A percentile compares a stretch with the other conserved stretches of the same genome.
These are phyloP conservation scores for Brachypteracias leptosomus DNA, from an alignment of 2,113 vertebrate genomes.

Conservation along the genomic window DNA sequence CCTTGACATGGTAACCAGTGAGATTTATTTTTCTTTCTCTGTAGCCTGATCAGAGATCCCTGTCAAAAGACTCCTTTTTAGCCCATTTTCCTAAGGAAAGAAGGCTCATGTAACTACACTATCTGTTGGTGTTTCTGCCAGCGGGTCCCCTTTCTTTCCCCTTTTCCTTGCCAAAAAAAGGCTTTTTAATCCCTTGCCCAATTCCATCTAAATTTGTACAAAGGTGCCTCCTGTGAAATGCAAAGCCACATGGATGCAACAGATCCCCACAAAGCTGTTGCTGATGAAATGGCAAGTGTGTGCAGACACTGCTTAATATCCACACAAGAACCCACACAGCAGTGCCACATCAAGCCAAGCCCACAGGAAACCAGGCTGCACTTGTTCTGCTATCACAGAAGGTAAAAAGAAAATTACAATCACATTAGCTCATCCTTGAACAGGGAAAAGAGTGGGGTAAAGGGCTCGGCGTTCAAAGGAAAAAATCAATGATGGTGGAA, in stretches of 20 bases:
- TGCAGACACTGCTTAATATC: background rate
- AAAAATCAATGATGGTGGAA: background rate
- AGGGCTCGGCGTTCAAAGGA: slow-evolving; percentile 21
- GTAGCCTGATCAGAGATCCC: background rate
- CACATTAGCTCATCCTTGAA: slow-evolving; percentile 1
- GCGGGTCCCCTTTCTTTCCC: background rate
- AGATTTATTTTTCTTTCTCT: background rate
- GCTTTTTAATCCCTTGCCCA: background rate
- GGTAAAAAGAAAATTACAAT: slow-evolving; percentile 4
- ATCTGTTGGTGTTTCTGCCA: background rate
- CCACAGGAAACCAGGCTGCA: slow-evolving; percentile 3
- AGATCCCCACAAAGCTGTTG: background rate
- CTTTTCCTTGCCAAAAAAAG: background rate
- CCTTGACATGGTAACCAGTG: background rate
- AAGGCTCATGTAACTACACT: background rate
- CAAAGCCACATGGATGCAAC: background rate
- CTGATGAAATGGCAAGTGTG: background rate
- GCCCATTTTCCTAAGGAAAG: slow-evolving; percentile 4
- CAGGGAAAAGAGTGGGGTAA: background rate
- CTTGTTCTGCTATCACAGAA: slow-evolving; percentile 12
- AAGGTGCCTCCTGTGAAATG: background rate
- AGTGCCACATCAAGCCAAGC: background rate
- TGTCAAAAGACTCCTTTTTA: slow-evolving; percentile 8
- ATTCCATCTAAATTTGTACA: slow-evolving; percentile 27
- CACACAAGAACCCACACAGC: background rate